Evolutionary conservation across 2,113 vertebrate genomes (phyloP).

Genomic region (Ceyx melanurus): DNA sequence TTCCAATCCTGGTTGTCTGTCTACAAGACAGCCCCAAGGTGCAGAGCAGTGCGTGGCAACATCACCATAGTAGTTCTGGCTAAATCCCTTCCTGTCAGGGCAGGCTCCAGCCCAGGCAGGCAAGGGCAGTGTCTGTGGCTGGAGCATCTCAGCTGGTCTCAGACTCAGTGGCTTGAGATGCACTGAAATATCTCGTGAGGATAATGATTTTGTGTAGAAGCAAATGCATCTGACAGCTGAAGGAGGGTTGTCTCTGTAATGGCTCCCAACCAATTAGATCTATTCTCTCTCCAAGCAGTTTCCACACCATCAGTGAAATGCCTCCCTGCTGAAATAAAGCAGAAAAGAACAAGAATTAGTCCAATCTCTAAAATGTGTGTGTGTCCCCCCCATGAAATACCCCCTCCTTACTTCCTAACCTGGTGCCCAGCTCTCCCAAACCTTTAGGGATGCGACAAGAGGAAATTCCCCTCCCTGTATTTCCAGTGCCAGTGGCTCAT

Average conservation of each 20-base stretch:
- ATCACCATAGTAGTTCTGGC: background rate
- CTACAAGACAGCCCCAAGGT: background rate
- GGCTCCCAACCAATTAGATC: constrained; percentile 23
- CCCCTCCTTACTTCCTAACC: background rate
- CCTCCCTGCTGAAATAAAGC: background rate
- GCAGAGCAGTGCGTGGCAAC: background rate
- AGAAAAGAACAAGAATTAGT: background rate
- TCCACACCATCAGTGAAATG: background rate
- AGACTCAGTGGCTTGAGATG: constrained; percentile 30
- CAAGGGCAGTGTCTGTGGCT: constrained; percentile 4
- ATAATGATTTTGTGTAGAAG: constrained; percentile 24
- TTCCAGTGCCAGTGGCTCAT: background rate
- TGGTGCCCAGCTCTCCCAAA: background rate
- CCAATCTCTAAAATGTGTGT: background rate
- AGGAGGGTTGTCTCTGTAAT: background rate
- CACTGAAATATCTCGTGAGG: constrained; percentile 26
- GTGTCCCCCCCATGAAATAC: background rate
- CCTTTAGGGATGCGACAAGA: rapidly evolving
- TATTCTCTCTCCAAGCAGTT: background rate
- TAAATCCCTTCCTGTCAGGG: background rate
- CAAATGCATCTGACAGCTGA: constrained; percentile 52
- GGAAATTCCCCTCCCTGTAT: background rate
- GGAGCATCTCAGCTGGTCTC: constrained; percentile 19
- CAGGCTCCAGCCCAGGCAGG: background rate
- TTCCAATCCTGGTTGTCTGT: background rate